These are phyloP conservation scores for Chesias legatella DNA, from an alignment of 2,888 invertebrate genomes.

Conservation along the genomic window DNA sequence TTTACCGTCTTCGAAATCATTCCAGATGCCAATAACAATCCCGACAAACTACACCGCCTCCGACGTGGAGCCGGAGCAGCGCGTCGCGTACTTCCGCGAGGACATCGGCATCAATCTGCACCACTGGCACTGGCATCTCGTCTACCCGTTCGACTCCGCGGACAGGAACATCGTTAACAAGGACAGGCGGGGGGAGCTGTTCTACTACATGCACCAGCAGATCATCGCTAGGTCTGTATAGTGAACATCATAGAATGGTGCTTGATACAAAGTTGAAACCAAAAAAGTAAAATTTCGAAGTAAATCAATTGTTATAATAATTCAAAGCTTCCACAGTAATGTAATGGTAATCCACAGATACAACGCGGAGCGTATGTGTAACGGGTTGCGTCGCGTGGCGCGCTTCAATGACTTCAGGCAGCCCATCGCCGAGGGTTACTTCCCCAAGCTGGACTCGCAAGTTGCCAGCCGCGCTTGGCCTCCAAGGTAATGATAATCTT, in stretches of 20 bases:
- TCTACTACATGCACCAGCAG: conserved; percentile 90
- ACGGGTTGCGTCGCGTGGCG: conserved; percentile 82
- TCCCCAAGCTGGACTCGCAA: conserved; percentile 90
- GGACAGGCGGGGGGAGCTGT: conserved; percentile 88
- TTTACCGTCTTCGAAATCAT: neutral
- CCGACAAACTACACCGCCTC: conserved; percentile 88
- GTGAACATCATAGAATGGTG: too few species aligned
- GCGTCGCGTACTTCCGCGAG: conserved; percentile 91
- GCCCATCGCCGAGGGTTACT: conserved; percentile 89
- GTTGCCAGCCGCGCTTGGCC: conserved; percentile 89
- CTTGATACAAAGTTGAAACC: too few species aligned
- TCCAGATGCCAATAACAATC: conserved; percentile 83
- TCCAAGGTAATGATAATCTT: conserved; percentile 80
- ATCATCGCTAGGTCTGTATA: conserved; percentile 81
- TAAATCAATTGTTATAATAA: too few species aligned
- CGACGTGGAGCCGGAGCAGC: conserved; percentile 87
- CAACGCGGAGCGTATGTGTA: conserved; percentile 88
- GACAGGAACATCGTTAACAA: conserved; percentile 82
- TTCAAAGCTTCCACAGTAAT: too few species aligned
- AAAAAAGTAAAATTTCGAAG: too few species aligned
- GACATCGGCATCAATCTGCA: conserved; percentile 92
- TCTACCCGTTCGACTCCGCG: conserved; percentile 88
- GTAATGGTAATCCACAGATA: conserved; percentile 80
- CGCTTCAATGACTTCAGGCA: conserved; percentile 84
- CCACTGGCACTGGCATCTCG: conserved; percentile 96